These are phyloP conservation scores for Apocheima hispidaria DNA, from an alignment of 2,888 invertebrate genomes.

Conservation along the genomic window DNA sequence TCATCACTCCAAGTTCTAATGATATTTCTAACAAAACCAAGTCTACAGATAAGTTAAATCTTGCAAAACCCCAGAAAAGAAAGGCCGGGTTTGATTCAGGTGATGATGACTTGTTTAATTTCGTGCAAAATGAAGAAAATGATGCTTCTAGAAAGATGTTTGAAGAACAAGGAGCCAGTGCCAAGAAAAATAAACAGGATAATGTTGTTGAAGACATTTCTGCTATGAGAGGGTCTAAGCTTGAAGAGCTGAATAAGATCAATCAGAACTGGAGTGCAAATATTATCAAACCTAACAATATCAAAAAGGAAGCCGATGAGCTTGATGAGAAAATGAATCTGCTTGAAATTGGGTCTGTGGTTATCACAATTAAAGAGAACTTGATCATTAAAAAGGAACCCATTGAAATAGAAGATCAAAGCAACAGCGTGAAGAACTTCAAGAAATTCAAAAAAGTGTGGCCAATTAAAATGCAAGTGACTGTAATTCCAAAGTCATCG, in stretches of 20 bases:
- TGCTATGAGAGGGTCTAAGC: constrained; percentile 70
- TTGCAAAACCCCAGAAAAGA: constrained; percentile 69
- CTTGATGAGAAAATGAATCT: constrained; percentile 68
- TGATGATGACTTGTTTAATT: constrained; percentile 76
- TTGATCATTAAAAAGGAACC: constrained; percentile 75
- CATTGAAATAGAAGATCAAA: constrained; percentile 50
- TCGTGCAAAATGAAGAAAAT: constrained; percentile 60
- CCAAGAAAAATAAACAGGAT: constrained; percentile 36
- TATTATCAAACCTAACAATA: constrained; percentile 42
- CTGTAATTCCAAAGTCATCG: constrained; percentile 58
- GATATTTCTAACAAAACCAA: constrained; percentile 40
- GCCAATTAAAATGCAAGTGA: constrained; percentile 73
- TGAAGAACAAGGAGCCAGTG: constrained; percentile 38
- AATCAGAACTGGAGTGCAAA: constrained; percentile 50
- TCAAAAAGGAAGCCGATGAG: constrained; percentile 67
- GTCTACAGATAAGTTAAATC: constrained; percentile 64
- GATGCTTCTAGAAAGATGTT: constrained; percentile 51
- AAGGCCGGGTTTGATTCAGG: constrained; percentile 62
- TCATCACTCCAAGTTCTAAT: constrained; percentile 55
- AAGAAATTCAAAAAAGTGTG: constrained; percentile 81
- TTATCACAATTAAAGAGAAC: constrained; percentile 65
- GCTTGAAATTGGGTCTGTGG: constrained; percentile 70
- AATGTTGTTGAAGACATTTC: constrained; percentile 57
- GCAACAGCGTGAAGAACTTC: constrained; percentile 65
- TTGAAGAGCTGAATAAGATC: constrained; percentile 67